These are phyloP conservation scores for Dendrolimus pini DNA, from an alignment of 2,888 invertebrate genomes.

Conservation along the genomic window DNA sequence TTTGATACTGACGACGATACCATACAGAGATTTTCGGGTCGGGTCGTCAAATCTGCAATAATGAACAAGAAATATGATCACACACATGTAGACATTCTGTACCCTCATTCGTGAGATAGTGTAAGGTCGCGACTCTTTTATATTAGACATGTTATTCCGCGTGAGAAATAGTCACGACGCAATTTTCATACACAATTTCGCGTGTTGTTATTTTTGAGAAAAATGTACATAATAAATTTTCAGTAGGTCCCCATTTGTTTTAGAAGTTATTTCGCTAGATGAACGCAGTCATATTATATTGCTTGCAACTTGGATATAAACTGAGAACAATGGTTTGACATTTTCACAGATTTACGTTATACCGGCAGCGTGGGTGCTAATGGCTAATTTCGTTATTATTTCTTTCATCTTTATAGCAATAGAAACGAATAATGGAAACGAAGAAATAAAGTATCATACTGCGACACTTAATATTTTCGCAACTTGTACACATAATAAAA, in stretches of 20 bases:
- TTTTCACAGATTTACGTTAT: too few species aligned
- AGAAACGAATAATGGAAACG: too few species aligned
- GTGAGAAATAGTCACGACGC: not conserved
- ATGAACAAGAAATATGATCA: not conserved
- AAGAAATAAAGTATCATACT: too few species aligned
- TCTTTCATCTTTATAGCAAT: too few species aligned
- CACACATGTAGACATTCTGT: not conserved
- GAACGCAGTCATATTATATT: not conserved
- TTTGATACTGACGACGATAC: not conserved
- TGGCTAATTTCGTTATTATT: too few species aligned
- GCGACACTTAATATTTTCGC: too few species aligned
- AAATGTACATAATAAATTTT: not conserved
- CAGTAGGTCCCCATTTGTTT: not conserved
- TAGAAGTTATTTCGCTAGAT: not conserved
- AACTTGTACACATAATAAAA: too few species aligned
- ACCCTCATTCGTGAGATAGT: not conserved
- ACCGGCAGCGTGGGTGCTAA: too few species aligned
- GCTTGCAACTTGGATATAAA: not conserved
- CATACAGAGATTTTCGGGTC: not conserved
- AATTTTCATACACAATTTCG: not conserved
- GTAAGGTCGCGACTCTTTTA: not conserved
- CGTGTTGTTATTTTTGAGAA: not conserved
- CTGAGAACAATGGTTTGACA: conserved; percentile 1
- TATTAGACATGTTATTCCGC: not conserved
- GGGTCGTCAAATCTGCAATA: not conserved